Evolutionary conservation across 2,797 vertebrate genomes (phyloP).

Genomic region (Bradypodion ventrale): DNA sequence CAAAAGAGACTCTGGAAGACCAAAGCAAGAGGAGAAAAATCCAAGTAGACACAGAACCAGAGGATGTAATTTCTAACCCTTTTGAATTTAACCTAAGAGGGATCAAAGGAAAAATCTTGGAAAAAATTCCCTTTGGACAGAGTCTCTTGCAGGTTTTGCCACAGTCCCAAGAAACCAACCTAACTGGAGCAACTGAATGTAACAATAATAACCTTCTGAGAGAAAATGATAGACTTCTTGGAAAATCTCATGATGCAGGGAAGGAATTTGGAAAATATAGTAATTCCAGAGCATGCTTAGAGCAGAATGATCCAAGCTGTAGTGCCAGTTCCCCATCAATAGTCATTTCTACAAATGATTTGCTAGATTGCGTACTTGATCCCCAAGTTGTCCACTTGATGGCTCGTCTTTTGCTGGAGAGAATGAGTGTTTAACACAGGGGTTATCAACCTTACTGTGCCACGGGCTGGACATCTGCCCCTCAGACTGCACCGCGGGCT

Average conservation of each 20-base stretch:
- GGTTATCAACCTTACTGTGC: no score
- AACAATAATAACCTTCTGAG: constrained; percentile 14
- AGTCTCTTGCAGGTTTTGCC: constrained; percentile 81
- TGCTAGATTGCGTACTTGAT: constrained; percentile 90
- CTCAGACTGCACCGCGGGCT: no score
- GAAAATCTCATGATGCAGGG: constrained; percentile 33
- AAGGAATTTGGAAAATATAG: constrained; percentile 29
- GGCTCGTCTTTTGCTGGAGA: constrained; percentile 83
- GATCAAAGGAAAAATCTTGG: constrained; percentile 17
- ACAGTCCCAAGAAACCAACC: constrained; percentile 28
- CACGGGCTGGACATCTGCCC: no score
- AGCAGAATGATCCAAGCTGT: constrained; percentile 33
- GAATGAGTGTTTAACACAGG: constrained; percentile 62
- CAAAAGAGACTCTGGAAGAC: rapidly evolving
- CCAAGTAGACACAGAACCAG: constrained; percentile 51
- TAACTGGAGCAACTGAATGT: background rate
- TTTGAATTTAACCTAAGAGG: background rate
- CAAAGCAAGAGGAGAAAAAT: constrained; percentile 65
- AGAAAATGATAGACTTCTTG: constrained; percentile 44
- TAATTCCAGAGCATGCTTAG: constrained; percentile 22
- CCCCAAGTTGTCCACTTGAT: constrained; percentile 84
- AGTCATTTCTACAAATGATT: constrained; percentile 85
- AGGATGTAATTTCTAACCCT: constrained; percentile 4
- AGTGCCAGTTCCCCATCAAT: constrained; percentile 10
- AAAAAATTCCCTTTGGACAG: constrained; percentile 77